Conservation (phyloP, 2,888 invertebrate genomes). For the Danaus chrysippus region DNA sequence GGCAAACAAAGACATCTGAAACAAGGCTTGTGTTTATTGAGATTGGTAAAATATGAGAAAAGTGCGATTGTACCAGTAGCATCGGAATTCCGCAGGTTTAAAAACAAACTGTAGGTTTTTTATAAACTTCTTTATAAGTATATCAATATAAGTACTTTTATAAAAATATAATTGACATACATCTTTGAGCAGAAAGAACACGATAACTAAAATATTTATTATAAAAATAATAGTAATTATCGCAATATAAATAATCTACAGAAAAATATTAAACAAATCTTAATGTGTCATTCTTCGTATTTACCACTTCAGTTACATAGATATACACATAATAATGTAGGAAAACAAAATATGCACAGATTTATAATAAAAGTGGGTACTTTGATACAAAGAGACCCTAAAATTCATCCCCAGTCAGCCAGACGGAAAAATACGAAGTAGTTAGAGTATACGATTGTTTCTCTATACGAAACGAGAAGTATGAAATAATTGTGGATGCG, state of each 20-base stretch:
- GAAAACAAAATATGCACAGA: neutral
- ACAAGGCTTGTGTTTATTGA: conserved; percentile 48
- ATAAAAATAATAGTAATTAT: no score
- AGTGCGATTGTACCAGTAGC: conserved; percentile 30
- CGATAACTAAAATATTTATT: no score
- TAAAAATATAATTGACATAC: no score
- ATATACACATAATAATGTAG: neutral
- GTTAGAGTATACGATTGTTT: conserved; percentile 56
- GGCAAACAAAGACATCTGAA: conserved; percentile 40
- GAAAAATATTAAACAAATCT: no score
- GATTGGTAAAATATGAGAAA: conserved; percentile 38
- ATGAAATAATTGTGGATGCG: conserved; percentile 74
- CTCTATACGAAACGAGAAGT: conserved; percentile 59
- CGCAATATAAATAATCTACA: no score
- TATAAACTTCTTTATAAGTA: conserved; percentile 5
- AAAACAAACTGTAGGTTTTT: neutral
- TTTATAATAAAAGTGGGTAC: neutral
- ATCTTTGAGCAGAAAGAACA: no score
- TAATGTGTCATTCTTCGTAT: no score
- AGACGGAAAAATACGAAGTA: conserved; percentile 61
- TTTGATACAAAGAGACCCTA: conserved; percentile 35
- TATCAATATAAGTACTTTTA: no score
- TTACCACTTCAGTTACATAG: neutral
- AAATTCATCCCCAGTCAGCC: conserved; percentile 44
- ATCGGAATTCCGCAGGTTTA: conserved; percentile 23